Base-by-base conservation (phyloP, 2,113 vertebrate species). In the Tachycineta bicolor region DNA sequence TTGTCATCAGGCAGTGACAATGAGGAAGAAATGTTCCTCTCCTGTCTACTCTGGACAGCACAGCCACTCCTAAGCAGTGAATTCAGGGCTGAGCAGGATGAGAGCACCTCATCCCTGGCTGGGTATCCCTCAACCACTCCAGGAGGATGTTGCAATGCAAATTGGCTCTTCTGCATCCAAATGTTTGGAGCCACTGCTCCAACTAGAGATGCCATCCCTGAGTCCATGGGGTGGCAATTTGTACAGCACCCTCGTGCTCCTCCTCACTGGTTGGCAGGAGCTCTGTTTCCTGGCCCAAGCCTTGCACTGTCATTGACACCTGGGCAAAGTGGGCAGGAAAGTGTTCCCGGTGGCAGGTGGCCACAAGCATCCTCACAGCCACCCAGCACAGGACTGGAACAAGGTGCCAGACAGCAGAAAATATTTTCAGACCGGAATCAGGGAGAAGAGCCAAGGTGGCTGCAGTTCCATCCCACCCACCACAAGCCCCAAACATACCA, bases 121-220 rank as follows among this genome's bases (percentile, higher is more conserved):
- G 14, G 49, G 24, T 47, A 78, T 26, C 31, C 34, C 23, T 69
- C 70, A 59, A 31, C 3, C 1, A 0, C 49, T 41, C 60, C 20
- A 26, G 37, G 46, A 83, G 52, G 37, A 79, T 10, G 2, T 37
- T 21, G 12, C 4, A 12, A 34, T 34, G 9, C n/a, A 49, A 26
- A 12, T 1, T 87, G 49, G 22, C 39, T 70, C 11, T 31, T 73
- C 44, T 50, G 56, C 37, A 65, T 41, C 23, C 41, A 56, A 53
- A 74, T 1, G 2, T 0, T 1, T 58, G 26, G 6, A 69, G 16
- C 12, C 2, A 2, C 68, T 62, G 37, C 14, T 24, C 19, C 13
- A 5, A 7, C 26, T 43, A 44, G 34, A 60, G 20, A 17, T 64
- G 49, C 13, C n/a, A 26, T 20, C 24, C n/a, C 58, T 52, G 31